Conservation (phyloP, 1,140 invertebrate species). For the Aphaenogaster floridana region DNA sequence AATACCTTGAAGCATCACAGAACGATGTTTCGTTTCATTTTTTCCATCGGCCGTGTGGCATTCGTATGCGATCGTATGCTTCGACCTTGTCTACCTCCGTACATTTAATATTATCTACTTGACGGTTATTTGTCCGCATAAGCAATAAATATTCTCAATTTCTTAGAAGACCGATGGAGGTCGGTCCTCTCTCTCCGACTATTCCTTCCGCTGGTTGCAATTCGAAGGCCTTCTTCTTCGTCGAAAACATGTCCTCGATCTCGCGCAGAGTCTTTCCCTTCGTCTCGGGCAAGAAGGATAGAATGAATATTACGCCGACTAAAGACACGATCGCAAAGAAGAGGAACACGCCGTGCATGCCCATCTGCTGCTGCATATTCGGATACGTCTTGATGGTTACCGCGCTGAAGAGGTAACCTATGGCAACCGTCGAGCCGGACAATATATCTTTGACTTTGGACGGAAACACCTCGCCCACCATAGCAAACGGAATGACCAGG, state of each 20-base stretch:
- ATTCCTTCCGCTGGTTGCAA: background rate
- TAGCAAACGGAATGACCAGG: slow-evolving; percentile 90
- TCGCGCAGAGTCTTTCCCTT: slow-evolving; percentile 92
- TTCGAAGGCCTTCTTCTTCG: slow-evolving; percentile 65
- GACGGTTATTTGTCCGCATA: background rate
- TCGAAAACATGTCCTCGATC: slow-evolving; percentile 89
- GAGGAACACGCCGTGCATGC: slow-evolving; percentile 90
- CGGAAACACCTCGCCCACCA: slow-evolving; percentile 92
- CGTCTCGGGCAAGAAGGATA: slow-evolving; percentile 92
- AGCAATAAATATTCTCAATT: slow-evolving; percentile 33
- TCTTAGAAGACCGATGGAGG: background rate
- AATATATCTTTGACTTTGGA: slow-evolving; percentile 90
- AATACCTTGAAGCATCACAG: slow-evolving; percentile 3
- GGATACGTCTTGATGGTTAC: slow-evolving; percentile 92
- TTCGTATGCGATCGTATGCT: background rate
- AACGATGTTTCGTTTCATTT: background rate
- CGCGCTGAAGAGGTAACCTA: slow-evolving; percentile 92
- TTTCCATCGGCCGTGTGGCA: too few relatives aligned
- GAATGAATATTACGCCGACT: slow-evolving; percentile 90
- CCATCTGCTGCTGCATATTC: slow-evolving; percentile 87
- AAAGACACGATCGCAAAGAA: slow-evolving; percentile 91
- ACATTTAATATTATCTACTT: background rate
- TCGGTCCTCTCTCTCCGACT: background rate
- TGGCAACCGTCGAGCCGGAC: slow-evolving; percentile 89
- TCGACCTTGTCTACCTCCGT: background rate